Evolutionary conservation across 1,140 invertebrate genomes (phyloP), one percentile per base, ranked within the genome.

Genomic region (Oncopodura yosiiana): DNA sequence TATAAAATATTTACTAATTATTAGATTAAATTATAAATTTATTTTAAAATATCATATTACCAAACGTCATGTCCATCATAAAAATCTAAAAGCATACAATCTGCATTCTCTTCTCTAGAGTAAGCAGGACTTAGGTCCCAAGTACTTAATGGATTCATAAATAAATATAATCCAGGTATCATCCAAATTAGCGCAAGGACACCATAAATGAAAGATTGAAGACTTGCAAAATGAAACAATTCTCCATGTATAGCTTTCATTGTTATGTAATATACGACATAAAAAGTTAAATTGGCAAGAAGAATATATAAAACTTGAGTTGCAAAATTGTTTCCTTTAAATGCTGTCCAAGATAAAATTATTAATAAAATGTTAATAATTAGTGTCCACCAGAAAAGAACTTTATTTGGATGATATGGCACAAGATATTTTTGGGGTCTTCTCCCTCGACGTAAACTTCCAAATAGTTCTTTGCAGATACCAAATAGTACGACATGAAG

Each of bases 11-110:
- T n/a, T n/a, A n/a, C n/a, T n/a, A n/a, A n/a, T n/a, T n/a, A n/a
- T n/a, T n/a, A n/a, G n/a, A n/a, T n/a, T n/a, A n/a, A n/a, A n/a
- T n/a, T n/a, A n/a, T n/a, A n/a, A n/a, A n/a, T n/a, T n/a, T n/a
- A n/a, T n/a, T n/a, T n/a, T n/a, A n/a, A n/a, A n/a, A n/a, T n/a
- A n/a, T n/a, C n/a, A n/a, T n/a, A n/a, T n/a, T 63, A 58, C 62
- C 55, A 61, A 5, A 60, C 38, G 37, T 63, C 62, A 50, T 63
- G 62, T 2, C 38, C 26, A 34, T 63, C 62, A 42, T 58, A 63
- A 37, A 58, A 63, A 16, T 21, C 44, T 18, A 56, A 30, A 16
- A 53, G n/a, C 21, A 55, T 37, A 41, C 58, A 63, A 16, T 42
- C 43, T 3, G 11, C n/a, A 52, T 63, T 63, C n/a, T 51, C 18